Base-by-base conservation (phyloP, 1,140 invertebrate genomes). In the Trichonephila clavipes region DNA sequence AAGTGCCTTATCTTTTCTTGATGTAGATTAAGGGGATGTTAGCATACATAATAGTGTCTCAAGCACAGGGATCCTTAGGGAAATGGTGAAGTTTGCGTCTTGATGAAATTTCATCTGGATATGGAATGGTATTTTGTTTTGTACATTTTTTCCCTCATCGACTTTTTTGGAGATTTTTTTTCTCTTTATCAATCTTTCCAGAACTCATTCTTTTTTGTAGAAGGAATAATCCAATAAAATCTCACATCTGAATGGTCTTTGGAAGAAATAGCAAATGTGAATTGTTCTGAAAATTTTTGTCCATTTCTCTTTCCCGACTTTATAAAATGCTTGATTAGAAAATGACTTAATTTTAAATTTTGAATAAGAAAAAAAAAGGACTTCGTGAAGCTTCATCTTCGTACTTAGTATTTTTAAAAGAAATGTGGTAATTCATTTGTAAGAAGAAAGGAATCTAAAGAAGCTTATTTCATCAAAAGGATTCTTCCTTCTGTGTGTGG, bases 41-140 rank as follows among this genome's bases (percentile, higher is more conserved):
- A 90, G 59, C 51, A 90, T 90, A 59, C 40, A 90, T 90, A 90
- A 90, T 81, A 82, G 89, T 61, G 89, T 81, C 72, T 81, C 44
- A 58, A 90, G 88, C 51, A 77, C 5, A 19, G n/a, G 5, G 44
- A n/a, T 62, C 89, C 58, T 64, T 40, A 21, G 86, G 62, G 61
- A 40, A 88, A 64, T 88, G 21, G 58, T 2, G 24, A 90, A 90
- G 21, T 90, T 59, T 61, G 28, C 24, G 34, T 82, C 51, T 59
- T 90, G 89, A 90, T 90, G 89, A 90, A 90, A 90, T 90, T 90
- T 81, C 58, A 82, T 90, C 89, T 90, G 72, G 51, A 82, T 82
- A 62, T 62, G 24, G 24, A 81, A 81, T 82, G 66, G 69, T 44
- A 34, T 62, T 90, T 90, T 90, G 61, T 34, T 90, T 90, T 8